These are phyloP conservation scores for Epinephelus awoara DNA, from an alignment of 2,797 vertebrate genomes.

Conservation along the genomic window DNA sequence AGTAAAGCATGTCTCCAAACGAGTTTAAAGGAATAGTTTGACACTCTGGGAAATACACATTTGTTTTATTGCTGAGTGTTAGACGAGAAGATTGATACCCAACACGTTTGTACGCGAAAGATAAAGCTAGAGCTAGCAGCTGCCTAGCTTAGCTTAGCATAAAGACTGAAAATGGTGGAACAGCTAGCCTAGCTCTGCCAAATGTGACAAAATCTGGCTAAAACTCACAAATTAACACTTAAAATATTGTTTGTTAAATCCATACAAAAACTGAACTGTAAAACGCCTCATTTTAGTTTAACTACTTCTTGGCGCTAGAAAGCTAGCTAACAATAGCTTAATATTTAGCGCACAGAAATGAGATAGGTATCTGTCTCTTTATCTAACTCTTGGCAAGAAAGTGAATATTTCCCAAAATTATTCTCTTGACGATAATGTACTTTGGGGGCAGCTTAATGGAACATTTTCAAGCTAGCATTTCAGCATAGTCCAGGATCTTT, in stretches of 20 bases:
- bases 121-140: conserved; percentile 2
- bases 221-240: too few species aligned
- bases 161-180: background rate
- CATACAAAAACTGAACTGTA: background rate
- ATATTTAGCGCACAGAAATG: background rate
- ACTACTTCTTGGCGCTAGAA: background rate
- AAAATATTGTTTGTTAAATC: too few species aligned
- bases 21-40: conserved; percentile 15
- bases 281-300: too few species aligned
- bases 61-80: background rate
- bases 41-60: conserved; percentile 1
- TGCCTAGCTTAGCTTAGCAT: too few species aligned
- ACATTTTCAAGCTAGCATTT: conserved; percentile 56
- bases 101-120: background rate
- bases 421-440: conserved; percentile 22
- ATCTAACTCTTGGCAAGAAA: conserved; percentile 17
- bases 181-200: background rate
- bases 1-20: conserved; percentile 18
- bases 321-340: background rate
- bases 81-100: background rate
- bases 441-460: conserved; percentile 21
- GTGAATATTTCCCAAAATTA: background rate
- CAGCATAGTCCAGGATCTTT: conserved; percentile 48
- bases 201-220: too few species aligned
- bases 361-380: background rate